Conservation (phyloP, 2,797 vertebrate genomes). For the Protonibea diacanthus region DNA sequence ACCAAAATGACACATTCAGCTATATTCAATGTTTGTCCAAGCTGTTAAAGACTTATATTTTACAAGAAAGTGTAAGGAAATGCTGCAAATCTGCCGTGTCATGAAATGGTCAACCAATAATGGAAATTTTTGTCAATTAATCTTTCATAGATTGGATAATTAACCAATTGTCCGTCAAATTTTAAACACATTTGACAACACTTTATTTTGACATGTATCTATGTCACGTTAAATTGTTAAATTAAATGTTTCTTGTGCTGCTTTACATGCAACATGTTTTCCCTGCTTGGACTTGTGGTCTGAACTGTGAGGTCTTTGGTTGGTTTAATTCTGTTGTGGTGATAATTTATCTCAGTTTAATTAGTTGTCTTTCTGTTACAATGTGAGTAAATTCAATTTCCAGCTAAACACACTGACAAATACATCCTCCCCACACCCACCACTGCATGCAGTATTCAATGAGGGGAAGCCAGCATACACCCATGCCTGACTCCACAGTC, state of each 20-base stretch:
- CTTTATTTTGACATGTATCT: neutral
- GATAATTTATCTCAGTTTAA: conserved; percentile 15
- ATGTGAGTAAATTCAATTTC: neutral
- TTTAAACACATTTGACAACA: neutral
- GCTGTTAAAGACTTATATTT: neutral
- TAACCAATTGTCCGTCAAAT: neutral
- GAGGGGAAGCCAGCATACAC: conserved; percentile 39
- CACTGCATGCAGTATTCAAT: conserved; percentile 27
- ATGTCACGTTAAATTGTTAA: neutral
- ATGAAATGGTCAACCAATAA: neutral
- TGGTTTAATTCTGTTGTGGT: neutral
- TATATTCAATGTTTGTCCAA: neutral
- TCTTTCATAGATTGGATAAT: neutral
- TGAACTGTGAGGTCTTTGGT: neutral
- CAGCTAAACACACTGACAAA: conserved; percentile 5
- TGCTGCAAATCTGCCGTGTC: neutral
- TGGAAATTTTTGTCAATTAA: neutral
- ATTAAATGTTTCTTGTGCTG: neutral
- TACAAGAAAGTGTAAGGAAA: neutral
- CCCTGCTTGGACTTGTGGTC: neutral
- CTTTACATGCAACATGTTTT: too few relatives aligned
- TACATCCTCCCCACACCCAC: neutral
- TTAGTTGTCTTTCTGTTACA: conserved; percentile 22
- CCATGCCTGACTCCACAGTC: conserved; percentile 64
- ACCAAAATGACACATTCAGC: neutral